A percentile compares a stretch with the other conserved stretches of the same genome.
Conservation (phyloP, 2,113 vertebrate species). For the Scomber colias region DNA sequence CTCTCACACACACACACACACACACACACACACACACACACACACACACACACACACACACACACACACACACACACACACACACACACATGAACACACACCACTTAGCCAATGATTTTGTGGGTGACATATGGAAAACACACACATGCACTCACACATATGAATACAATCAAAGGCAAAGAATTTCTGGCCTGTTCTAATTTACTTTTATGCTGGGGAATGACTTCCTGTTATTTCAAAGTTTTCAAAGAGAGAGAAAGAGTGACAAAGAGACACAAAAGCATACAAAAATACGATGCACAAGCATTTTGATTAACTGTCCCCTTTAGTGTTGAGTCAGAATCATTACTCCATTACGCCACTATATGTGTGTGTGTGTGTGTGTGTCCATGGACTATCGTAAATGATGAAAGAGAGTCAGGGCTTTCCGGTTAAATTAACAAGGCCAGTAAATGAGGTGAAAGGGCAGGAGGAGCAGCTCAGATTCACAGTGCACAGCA, state of each 20-base stretch:
- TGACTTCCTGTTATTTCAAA: conserved; percentile 12
- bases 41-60: not conserved
- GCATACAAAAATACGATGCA: not conserved
- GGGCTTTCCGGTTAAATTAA: conserved; percentile 45
- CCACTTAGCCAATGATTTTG: not conserved
- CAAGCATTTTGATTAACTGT: conserved; percentile 27
- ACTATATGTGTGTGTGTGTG: no score
- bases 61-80: not conserved
- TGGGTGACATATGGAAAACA: conserved; percentile 8
- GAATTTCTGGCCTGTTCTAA: not conserved
- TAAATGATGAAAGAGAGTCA: conserved; percentile 60
- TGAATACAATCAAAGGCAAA: conserved; percentile 14
- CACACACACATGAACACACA: not conserved
- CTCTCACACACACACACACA: no score
- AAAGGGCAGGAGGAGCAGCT: conserved; percentile 34
- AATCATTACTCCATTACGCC: not conserved
- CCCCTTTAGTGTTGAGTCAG: conserved; percentile 19
- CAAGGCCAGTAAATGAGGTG: conserved; percentile 49
- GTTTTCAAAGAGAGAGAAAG: conserved; percentile 62
- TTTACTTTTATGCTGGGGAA: conserved; percentile 26
- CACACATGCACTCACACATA: not conserved
- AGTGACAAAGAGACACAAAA: not conserved
- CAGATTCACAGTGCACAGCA: conserved; percentile 16
- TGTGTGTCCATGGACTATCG: not conserved
- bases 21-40: not conserved